A percentile compares a stretch with the other conserved stretches of the same genome.
phyloP scores from a whole-genome alignment of 2,797 vertebrate genomes.

The Rhinella marina region DNA sequence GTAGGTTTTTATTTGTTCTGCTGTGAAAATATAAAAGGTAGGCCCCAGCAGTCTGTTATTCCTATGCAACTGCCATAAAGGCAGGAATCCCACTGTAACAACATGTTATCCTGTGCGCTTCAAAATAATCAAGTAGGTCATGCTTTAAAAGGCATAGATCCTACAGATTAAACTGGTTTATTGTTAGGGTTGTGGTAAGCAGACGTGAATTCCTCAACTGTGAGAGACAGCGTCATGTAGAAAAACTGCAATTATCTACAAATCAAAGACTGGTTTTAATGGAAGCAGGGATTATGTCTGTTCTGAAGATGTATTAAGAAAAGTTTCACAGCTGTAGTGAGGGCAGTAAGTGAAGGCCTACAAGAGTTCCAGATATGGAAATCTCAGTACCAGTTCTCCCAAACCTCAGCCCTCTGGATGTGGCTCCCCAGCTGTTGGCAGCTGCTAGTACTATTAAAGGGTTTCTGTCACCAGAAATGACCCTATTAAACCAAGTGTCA shows the following conservation, averaged over 20 bases:
- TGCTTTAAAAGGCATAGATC: slow-evolving; percentile 41
- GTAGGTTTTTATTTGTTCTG: slow-evolving; percentile 25
- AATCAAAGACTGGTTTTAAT: slow-evolving; percentile 29
- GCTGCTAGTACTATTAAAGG: background rate
- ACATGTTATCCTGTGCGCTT: slow-evolving; percentile 24
- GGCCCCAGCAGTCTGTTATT: slow-evolving; percentile 2
- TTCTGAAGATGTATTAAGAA: background rate
- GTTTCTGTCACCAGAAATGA: too few relatives aligned
- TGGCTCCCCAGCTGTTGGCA: background rate
- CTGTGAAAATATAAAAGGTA: slow-evolving; percentile 31
- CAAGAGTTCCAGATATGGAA: background rate
- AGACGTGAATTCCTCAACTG: slow-evolving; percentile 36
- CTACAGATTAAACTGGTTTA: slow-evolving; percentile 41
- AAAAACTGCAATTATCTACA: slow-evolving; percentile 27
- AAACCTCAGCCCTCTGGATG: background rate
- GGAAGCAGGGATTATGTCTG: background rate
- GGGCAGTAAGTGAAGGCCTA: background rate
- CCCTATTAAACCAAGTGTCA: too few relatives aligned
- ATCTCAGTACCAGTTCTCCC: background rate
- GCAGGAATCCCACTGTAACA: slow-evolving; percentile 20
- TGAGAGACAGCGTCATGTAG: slow-evolving; percentile 15
- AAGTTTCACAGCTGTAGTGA: background rate
- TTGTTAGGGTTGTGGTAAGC: slow-evolving; percentile 22
- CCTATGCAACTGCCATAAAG: background rate
- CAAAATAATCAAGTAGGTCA: slow-evolving; percentile 11